Conservation (phyloP, 92 coral and sea anemone species). For the Porites divaricata region DNA sequence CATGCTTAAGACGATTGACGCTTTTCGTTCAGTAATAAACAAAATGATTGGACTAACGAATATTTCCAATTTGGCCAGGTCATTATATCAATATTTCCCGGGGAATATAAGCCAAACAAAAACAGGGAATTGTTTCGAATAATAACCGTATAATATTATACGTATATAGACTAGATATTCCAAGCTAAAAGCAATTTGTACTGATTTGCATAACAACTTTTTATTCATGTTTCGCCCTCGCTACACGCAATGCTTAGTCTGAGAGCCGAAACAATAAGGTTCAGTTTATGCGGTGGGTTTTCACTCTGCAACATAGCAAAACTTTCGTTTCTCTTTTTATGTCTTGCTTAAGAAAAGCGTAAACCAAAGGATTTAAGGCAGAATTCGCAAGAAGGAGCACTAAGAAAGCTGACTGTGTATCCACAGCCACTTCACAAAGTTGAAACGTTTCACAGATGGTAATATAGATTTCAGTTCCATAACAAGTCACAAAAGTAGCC, state of each 20-base stretch:
- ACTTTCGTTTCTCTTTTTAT: conserved; percentile 6
- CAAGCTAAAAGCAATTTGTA: too few relatives aligned
- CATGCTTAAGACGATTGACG: too few relatives aligned
- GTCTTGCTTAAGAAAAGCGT: conserved; percentile 23
- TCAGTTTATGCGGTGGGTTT: neutral
- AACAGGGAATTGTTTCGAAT: too few relatives aligned
- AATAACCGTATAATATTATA: too few relatives aligned
- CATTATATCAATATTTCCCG: too few relatives aligned
- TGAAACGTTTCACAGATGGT: conserved; percentile 20
- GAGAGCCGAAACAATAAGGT: neutral
- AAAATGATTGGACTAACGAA: too few relatives aligned
- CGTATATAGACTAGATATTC: too few relatives aligned
- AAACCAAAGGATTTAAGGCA: conserved; percentile 19
- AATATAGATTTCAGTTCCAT: conserved; percentile 18
- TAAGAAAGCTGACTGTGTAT: neutral
- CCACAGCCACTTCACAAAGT: conserved; percentile 10
- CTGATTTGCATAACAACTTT: neutral
- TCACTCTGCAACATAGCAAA: neutral
- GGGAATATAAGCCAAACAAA: too few relatives aligned
- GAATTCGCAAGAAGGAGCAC: conserved; percentile 33
- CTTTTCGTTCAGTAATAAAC: too few relatives aligned
- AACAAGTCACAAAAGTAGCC: conserved; percentile 16
- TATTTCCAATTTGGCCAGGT: too few relatives aligned
- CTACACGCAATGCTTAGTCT: neutral
- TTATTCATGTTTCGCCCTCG: neutral